These are phyloP conservation scores for Pteronotus mesoamericanus DNA, from an alignment of 2,797 vertebrate genomes.

Conservation along the genomic window DNA sequence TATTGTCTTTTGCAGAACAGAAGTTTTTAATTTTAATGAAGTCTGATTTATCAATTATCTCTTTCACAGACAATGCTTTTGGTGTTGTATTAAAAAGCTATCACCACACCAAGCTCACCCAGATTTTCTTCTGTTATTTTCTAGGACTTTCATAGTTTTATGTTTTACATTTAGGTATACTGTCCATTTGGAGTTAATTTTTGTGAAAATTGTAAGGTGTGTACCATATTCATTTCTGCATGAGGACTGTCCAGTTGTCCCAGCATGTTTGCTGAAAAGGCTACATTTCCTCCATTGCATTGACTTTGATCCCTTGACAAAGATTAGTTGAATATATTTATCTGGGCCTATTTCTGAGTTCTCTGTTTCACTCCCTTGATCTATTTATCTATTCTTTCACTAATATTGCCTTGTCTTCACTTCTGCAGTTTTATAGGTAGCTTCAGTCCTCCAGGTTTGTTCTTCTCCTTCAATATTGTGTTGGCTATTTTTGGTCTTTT, in stretches of 20 bases:
- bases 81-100: not conserved
- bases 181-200: not conserved
- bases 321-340: not conserved
- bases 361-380: not conserved
- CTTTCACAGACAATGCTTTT: not conserved
- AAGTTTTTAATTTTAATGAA: not conserved
- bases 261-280: not conserved
- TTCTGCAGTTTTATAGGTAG: not conserved
- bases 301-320: not conserved
- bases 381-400: not conserved
- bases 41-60: not conserved
- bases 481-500: not conserved
- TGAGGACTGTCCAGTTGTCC: no score
- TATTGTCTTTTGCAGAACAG: not conserved
- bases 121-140: not conserved
- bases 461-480: not conserved
- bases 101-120: not conserved
- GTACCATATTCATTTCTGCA: not conserved
- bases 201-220: not conserved
- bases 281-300: not conserved
- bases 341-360: not conserved
- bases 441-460: not conserved
- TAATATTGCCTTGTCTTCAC: not conserved
- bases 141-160: not conserved
- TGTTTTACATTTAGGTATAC: not conserved